phyloP scores from a whole-genome alignment of 1,140 invertebrate genomes.

The Mactra quadrangularis region DNA sequence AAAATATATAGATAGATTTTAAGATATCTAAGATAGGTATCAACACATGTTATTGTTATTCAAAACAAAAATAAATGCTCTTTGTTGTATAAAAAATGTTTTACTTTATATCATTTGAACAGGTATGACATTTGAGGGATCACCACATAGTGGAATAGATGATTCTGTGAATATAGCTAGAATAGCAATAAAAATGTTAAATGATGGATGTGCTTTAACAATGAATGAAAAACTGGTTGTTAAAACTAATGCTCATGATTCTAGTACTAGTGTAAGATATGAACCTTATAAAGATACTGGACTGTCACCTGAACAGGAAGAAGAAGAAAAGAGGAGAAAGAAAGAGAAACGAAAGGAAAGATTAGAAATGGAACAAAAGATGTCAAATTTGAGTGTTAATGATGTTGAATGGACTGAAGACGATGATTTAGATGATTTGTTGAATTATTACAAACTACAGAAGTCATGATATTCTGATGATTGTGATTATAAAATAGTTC shows the following conservation, averaged over 20 bases:
- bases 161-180: constrained; percentile 87
- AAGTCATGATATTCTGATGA: constrained; percentile 7
- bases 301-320: background rate
- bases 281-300: constrained; percentile 21
- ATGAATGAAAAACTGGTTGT: constrained; percentile 83
- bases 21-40: too few species aligned
- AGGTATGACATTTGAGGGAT: constrained; percentile 85
- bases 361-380: background rate
- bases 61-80: too few species aligned
- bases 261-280: constrained; percentile 12
- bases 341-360: constrained; percentile 13
- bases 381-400: background rate
- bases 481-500: too few species aligned
- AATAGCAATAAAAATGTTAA: constrained; percentile 84
- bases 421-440: constrained; percentile 61
- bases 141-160: constrained; percentile 87
- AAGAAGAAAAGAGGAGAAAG: background rate
- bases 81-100: too few species aligned
- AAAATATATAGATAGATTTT: too few species aligned
- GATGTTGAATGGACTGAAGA: constrained; percentile 11
- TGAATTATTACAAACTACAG: constrained; percentile 69
- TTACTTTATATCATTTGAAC: constrained; percentile 52
- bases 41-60: too few species aligned
- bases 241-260: background rate
- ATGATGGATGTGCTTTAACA: constrained; percentile 84